These are phyloP conservation scores for Notamacropus eugenii DNA, from an alignment of 2,797 vertebrate species.

Conservation along the genomic window DNA sequence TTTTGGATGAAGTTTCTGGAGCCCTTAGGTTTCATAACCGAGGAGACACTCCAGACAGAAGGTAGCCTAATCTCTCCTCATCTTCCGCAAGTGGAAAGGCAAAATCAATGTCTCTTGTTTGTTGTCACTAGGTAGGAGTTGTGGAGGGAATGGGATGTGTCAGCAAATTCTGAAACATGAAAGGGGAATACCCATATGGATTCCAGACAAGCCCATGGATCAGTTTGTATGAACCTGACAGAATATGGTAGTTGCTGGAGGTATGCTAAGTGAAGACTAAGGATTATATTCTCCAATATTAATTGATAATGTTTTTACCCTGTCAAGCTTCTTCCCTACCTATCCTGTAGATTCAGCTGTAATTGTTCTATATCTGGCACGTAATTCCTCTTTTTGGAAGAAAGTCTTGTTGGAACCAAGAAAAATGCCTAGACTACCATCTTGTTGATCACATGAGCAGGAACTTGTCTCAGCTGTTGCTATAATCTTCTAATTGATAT, in stretches of 20 bases:
- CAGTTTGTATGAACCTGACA: background rate
- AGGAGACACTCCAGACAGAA: background rate
- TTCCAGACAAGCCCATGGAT: background rate
- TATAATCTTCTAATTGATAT: background rate
- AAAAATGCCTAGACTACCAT: background rate
- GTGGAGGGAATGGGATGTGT: background rate
- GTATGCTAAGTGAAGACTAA: background rate
- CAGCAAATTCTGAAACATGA: background rate
- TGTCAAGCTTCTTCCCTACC: background rate
- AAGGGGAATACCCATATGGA: background rate
- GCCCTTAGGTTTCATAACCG: background rate
- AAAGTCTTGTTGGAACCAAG: background rate
- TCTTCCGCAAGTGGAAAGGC: background rate
- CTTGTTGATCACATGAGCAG: background rate
- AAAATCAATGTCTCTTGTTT: background rate
- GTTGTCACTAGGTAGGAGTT: background rate
- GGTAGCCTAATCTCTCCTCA: background rate
- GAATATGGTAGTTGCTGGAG: background rate
- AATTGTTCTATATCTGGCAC: background rate
- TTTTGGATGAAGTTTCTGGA: background rate
- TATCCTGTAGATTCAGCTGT: background rate
- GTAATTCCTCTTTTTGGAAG: background rate
- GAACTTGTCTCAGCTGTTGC: background rate
- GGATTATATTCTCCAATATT: too few relatives aligned
- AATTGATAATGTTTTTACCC: background rate